Evolutionary conservation across 2,888 invertebrate species (phyloP).

Genomic region (Cotesia congregata): DNA sequence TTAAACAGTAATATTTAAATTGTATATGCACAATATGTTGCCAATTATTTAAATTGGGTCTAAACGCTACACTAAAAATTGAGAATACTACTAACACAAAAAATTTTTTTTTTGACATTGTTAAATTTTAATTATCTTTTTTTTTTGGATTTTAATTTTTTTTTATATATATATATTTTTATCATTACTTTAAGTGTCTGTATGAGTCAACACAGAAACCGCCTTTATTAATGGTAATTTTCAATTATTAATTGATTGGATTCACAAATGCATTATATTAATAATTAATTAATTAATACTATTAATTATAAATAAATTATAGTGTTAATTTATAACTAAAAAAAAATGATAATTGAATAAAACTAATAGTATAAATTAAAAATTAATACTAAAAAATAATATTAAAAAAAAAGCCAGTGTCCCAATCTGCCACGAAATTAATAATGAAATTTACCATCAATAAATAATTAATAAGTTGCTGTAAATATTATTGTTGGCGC

Average conservation of each 20-base stretch:
- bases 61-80: constrained; percentile 45
- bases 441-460: constrained; percentile 63
- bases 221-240: constrained; percentile 63
- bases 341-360: no score
- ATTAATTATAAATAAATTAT: no score
- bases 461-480: constrained; percentile 55
- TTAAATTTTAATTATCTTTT: constrained; percentile 51
- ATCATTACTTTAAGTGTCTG: constrained; percentile 56
- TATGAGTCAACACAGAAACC: constrained; percentile 64
- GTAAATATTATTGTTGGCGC: background rate
- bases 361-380: no score
- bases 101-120: constrained; percentile 52
- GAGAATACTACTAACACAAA: constrained; percentile 59
- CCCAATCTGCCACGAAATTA: constrained; percentile 62
- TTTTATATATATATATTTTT: constrained; percentile 47
- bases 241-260: constrained; percentile 61
- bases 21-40: constrained; percentile 49
- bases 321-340: no score
- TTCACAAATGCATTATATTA: constrained; percentile 44
- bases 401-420: constrained; percentile 1
- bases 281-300: constrained; percentile 17
- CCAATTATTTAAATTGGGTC: constrained; percentile 43
- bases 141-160: constrained; percentile 54
- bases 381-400: constrained; percentile 37
- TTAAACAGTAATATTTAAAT: constrained; percentile 33